Base-by-base conservation (phyloP, 2,888 invertebrate species). In the Campaea margaritaria region DNA sequence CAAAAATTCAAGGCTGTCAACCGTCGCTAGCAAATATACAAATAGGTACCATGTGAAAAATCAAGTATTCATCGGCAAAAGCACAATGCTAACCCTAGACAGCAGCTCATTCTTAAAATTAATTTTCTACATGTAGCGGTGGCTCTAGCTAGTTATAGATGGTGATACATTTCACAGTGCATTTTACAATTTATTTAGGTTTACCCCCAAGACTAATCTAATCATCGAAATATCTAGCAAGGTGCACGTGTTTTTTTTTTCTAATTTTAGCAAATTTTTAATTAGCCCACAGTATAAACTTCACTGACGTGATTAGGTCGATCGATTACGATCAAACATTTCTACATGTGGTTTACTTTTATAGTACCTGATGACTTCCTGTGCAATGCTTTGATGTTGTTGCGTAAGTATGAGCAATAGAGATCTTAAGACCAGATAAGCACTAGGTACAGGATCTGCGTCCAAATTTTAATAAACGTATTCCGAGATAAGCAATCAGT, bases 301-400 rank as follows among this genome's bases (percentile, higher is more conserved):
- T 65, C 67, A 62, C 72, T 66, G 81, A 80, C 84, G 79, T 82
- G 85, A 88, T 86, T 81, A 75, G 86, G 86, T 84, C 88, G 82
- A 86, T 87, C 80, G 78, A 76, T 81, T 69, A 74, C 78, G 78
- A 83, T 85, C 78, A 78, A 79, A 81, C 79, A 81, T 79, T 78
- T 81, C 82, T 36, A 54, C 81, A 78, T 81, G 79, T 76, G 81
- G 85, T 79, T 77, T 82, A 79, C 79, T 78, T 80, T 74, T 73
- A 82, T 78, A 82, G 77, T 79, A 21, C 21, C 21, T 21, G 21
- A 21, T 21, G 21, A 21, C 21, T 21, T 82, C 71, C 68, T 69
- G 75, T 68, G 58, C 59, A 67, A 59, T 63, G 59, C 69, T 73
- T 75, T 75, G 65, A 65, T 63, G 64, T 61, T 46, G 28, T 45